These are phyloP conservation scores for Synanthedon tipuliformis DNA, from an alignment of 2,888 invertebrate species.

Conservation along the genomic window DNA sequence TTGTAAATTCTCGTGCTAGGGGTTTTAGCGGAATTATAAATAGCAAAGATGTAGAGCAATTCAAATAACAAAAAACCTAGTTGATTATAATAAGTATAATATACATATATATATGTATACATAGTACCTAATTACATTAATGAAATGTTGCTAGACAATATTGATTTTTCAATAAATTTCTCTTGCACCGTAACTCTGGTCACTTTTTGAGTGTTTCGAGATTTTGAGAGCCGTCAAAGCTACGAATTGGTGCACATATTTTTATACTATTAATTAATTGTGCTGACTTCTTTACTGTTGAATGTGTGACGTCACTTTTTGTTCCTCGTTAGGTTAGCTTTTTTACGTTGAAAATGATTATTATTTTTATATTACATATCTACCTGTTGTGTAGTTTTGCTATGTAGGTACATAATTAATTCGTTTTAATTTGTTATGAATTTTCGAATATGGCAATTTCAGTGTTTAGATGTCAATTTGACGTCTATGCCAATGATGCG, in stretches of 20 bases:
- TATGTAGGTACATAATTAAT: too few relatives aligned
- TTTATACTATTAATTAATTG: not conserved
- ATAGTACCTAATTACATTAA: slow-evolving; percentile 51
- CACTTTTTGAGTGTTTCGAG: slow-evolving; percentile 9
- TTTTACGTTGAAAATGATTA: too few relatives aligned
- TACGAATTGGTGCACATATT: not conserved
- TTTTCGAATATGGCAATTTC: too few relatives aligned
- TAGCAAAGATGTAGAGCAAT: slow-evolving; percentile 63
- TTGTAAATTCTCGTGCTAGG: slow-evolving; percentile 48
- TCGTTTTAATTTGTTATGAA: too few relatives aligned
- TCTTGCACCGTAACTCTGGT: slow-evolving; percentile 49
- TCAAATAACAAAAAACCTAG: slow-evolving; percentile 51
- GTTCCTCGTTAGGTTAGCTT: too few relatives aligned
- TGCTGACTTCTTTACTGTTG: not conserved
- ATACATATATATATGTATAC: slow-evolving; percentile 30
- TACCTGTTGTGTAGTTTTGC: too few relatives aligned
- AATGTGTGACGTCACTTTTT: too few relatives aligned
- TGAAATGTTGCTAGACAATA: slow-evolving; percentile 60
- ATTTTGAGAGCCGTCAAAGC: not conserved
- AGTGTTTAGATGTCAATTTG: too few relatives aligned
- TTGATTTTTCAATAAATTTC: slow-evolving; percentile 42
- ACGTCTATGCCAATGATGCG: too few relatives aligned
- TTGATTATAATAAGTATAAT: slow-evolving; percentile 50
- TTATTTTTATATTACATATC: too few relatives aligned
- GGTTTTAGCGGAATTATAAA: slow-evolving; percentile 55